Evolutionary conservation across 2,888 invertebrate genomes (phyloP).

Genomic region (Cremastobaeus sp.): DNA sequence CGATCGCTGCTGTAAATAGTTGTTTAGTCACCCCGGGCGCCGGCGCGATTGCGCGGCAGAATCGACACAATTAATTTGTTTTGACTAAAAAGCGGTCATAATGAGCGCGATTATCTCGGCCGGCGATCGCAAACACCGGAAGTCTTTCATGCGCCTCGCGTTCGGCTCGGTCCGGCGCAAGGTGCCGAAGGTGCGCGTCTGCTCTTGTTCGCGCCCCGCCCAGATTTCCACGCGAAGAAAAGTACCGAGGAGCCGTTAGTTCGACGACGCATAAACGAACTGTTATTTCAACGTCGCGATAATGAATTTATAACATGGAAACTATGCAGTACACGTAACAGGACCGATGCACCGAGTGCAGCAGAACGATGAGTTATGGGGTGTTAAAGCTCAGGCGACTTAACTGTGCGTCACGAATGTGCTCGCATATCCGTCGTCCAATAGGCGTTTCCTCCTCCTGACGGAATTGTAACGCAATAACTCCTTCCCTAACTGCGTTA

Average conservation of each 20-base stretch:
- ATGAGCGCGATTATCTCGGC: conserved; percentile 30
- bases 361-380: conserved; percentile 70
- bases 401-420: conserved; percentile 63
- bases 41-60: conserved; percentile 18
- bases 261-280: conserved; percentile 53
- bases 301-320: conserved; percentile 58
- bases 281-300: conserved; percentile 49
- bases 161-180: conserved; percentile 41
- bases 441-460: conserved; percentile 60
- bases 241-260: conserved; percentile 52
- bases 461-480: conserved; percentile 54
- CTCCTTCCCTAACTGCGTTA: conserved; percentile 52
- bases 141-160: conserved; percentile 35
- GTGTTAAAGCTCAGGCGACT: conserved; percentile 71
- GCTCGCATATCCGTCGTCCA: conserved; percentile 59
- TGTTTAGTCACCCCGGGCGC: conserved; percentile 3
- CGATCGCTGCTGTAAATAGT: conserved; percentile 17
- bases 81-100: conserved; percentile 26
- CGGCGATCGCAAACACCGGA: conserved; percentile 29
- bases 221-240: conserved; percentile 43
- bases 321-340: conserved; percentile 51
- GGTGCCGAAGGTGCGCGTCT: conserved; percentile 43
- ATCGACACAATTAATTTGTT: conserved; percentile 27
- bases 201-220: conserved; percentile 27
- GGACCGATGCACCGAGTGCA: conserved; percentile 46